phyloP scores from a whole-genome alignment of 2,113 vertebrate species.

The Myocastor coypus region DNA sequence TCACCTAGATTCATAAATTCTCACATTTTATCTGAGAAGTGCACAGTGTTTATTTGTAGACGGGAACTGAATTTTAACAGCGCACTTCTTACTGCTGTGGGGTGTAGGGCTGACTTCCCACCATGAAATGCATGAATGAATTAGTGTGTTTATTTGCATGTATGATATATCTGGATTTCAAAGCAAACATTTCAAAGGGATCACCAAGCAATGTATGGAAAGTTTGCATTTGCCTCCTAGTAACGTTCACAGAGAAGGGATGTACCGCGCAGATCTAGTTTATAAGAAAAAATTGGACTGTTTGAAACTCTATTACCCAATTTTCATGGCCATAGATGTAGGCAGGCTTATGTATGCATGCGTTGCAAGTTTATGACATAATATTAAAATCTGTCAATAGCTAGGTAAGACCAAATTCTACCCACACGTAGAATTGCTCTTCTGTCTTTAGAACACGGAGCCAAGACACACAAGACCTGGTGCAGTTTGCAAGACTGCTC shows the following conservation, averaged over 20 bases:
- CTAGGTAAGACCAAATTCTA: conserved; percentile 69
- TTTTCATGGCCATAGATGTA: conserved; percentile 78
- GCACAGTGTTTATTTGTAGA: conserved; percentile 80
- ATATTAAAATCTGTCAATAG: conserved; percentile 68
- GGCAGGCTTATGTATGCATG: conserved; percentile 75
- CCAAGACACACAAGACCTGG: not conserved
- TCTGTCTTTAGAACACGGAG: conserved; percentile 26
- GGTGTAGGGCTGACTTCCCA: conserved; percentile 79
- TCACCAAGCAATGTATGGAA: conserved; percentile 81
- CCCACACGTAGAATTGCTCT: conserved; percentile 62
- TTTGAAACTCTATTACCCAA: conserved; percentile 79
- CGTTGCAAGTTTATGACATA: conserved; percentile 71
- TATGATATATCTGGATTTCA: conserved; percentile 83
- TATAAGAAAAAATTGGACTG: conserved; percentile 77
- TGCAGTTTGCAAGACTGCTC: conserved; percentile 41
- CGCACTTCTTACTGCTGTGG: conserved; percentile 77
- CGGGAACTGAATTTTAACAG: conserved; percentile 80
- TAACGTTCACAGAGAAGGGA: conserved; percentile 71
- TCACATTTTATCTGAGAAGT: conserved; percentile 80
- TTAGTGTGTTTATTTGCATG: conserved; percentile 83
- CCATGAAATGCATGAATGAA: conserved; percentile 83
- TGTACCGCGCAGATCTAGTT: conserved; percentile 63
- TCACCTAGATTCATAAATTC: conserved; percentile 66
- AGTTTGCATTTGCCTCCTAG: conserved; percentile 84
- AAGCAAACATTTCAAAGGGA: conserved; percentile 85